phyloP scores from a whole-genome alignment of 2,888 invertebrate genomes.

The Melitaea athalia region DNA sequence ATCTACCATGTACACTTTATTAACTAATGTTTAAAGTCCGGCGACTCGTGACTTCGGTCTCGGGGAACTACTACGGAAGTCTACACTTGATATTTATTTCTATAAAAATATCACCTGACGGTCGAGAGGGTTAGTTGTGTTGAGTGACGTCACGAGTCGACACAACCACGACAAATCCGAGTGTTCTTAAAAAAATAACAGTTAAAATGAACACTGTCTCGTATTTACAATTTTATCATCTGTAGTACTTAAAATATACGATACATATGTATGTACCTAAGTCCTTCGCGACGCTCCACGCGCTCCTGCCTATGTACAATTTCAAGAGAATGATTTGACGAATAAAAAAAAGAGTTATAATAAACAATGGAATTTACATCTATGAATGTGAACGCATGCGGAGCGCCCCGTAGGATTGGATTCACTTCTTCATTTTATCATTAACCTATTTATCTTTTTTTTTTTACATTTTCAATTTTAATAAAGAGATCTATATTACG shows the following conservation, averaged over 20 bases:
- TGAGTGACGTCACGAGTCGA: slow-evolving; percentile 49
- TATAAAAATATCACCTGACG: slow-evolving; percentile 52
- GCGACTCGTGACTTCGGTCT: slow-evolving; percentile 24
- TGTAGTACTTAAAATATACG: slow-evolving; percentile 60
- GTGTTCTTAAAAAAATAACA: slow-evolving; percentile 76
- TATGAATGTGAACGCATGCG: slow-evolving; percentile 35
- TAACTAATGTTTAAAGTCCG: slow-evolving; percentile 13
- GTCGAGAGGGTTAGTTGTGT: slow-evolving; percentile 19
- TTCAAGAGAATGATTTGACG: slow-evolving; percentile 46
- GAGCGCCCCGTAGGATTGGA: slow-evolving; percentile 47
- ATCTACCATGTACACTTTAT: slow-evolving; percentile 21
- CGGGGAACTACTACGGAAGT: neutral
- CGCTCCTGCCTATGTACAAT: slow-evolving; percentile 59
- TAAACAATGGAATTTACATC: slow-evolving; percentile 47
- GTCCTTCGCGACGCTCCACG: slow-evolving; percentile 45
- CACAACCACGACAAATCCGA: slow-evolving; percentile 40
- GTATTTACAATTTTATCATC: slow-evolving; percentile 71
- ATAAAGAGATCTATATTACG: slow-evolving; percentile 67
- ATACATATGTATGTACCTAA: slow-evolving; percentile 59
- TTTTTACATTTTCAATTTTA: slow-evolving; percentile 58
- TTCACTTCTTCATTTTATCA: slow-evolving; percentile 49
- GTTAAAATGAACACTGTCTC: slow-evolving; percentile 75
- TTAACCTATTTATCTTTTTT: slow-evolving; percentile 54
- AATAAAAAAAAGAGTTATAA: slow-evolving; percentile 45
- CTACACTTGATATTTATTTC: slow-evolving; percentile 34